A percentile compares a stretch with the other conserved stretches of the same genome.
These are phyloP conservation scores for Hippasteria phrygiana DNA, from an alignment of 53 echinoderm and acorn worm genomes.

Conservation along the genomic window DNA sequence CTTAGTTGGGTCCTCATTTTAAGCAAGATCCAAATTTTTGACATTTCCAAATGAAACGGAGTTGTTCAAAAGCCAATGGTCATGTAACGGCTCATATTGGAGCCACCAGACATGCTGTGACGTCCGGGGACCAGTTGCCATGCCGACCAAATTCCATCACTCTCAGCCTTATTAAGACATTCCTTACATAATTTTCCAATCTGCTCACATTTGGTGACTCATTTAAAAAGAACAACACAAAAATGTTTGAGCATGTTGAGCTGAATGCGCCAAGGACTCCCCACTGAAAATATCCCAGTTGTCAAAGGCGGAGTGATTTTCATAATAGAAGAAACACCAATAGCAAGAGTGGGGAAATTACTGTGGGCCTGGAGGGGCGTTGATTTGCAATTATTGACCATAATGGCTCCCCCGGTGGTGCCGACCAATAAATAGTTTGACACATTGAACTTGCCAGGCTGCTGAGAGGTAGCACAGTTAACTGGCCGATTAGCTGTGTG, in stretches of 20 bases:
- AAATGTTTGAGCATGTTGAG: background rate
- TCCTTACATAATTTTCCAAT: constrained; percentile 52
- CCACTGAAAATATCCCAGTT: background rate
- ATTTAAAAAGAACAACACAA: background rate
- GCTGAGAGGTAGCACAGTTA: background rate
- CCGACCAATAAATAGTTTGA: constrained; percentile 38
- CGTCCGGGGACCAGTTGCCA: constrained; percentile 43
- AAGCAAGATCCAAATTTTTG: too few relatives aligned
- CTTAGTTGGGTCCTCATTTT: too few relatives aligned
- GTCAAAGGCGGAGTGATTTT: background rate
- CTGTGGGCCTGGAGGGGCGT: constrained; percentile 27
- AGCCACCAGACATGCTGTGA: background rate
- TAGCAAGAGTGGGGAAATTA: constrained; percentile 13
- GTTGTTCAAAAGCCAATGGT: background rate
- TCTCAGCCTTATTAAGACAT: constrained; percentile 44
- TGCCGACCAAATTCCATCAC: constrained; percentile 59
- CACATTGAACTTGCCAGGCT: constrained; percentile 48
- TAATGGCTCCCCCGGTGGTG: constrained; percentile 42
- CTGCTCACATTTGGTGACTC: constrained; percentile 37
- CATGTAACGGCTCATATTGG: background rate
- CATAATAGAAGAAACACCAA: constrained; percentile 52
- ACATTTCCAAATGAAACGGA: background rate
- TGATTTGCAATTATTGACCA: constrained; percentile 29
- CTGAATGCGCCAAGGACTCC: background rate
- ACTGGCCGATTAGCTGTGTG: too few relatives aligned